Evolutionary conservation across 2,113 vertebrate species (phyloP).

Genomic region (Halichoerus grypus): DNA sequence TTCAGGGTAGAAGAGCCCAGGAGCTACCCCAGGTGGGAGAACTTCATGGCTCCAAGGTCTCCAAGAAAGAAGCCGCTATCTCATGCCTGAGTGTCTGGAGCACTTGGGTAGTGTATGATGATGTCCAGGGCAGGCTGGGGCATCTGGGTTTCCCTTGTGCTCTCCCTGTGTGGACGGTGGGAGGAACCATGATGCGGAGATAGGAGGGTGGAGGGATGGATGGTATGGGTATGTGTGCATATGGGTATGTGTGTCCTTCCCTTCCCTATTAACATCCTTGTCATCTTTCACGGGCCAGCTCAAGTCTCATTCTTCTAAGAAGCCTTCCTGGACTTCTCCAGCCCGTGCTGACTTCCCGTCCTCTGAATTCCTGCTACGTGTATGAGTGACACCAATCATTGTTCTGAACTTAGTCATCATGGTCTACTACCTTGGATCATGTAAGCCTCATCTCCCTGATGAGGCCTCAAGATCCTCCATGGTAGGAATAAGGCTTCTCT

Average conservation of each 20-base stretch:
- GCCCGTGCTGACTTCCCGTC: background rate
- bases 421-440: background rate
- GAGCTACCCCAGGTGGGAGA: background rate
- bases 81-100: background rate
- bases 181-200: background rate
- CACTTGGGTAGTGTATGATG: background rate
- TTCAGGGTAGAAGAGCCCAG: background rate
- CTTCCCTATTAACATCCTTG: background rate
- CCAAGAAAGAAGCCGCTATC: background rate
- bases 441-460: background rate
- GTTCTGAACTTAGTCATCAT: background rate
- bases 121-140: background rate
- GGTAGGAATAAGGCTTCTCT: background rate
- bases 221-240: background rate
- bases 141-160: background rate
- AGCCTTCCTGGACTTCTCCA: conserved; percentile 13
- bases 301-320: conserved; percentile 28
- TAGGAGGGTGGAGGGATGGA: background rate
- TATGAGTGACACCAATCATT: background rate
- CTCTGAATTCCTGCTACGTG: background rate
- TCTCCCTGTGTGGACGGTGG: background rate
- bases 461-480: background rate
- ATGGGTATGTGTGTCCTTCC: background rate
- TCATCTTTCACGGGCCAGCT: background rate
- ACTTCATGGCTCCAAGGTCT: background rate